Base-by-base conservation (phyloP, 2,113 vertebrate species). In the Clupea harengus region DNA sequence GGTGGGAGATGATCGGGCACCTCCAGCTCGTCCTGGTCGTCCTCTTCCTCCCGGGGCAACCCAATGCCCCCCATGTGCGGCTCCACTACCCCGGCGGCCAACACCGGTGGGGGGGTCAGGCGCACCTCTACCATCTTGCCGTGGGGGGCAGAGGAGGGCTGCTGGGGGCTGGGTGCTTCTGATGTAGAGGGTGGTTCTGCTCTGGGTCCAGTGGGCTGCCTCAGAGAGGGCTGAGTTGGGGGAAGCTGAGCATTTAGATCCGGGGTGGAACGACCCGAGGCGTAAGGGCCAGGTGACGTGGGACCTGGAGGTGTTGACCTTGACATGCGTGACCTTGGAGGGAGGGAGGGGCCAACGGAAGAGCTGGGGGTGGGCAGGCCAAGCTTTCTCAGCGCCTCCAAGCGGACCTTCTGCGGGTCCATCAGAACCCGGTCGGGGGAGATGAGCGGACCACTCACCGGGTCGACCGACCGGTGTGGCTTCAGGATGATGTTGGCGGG, bases 401-500 rank as follows among this genome's bases (percentile, higher is more conserved):
- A 90, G 0, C 89, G 95, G 2, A 96, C 93, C 85, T 90, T 96
- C 81, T 96, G 4, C 0, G 82, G 47, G 0, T 97, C 95, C 1
- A 88, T 46, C 11, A 84, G 1, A 47, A 82, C 1, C 72, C 85
- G 81, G 25, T 94, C 92, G 46, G 84, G 64, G 1, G 87, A 11
- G 2, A 91, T 45, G 17, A 81, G 39, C 0, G 83, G 10, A 83
- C 45, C 83, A 10, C 57, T 82, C 45, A 78, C 72, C 9, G 72
- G 2, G 0, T 28, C 87, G 13, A 90, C 18, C 5, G 81, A 50
- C 81, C 94, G 96, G 89, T 96, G 95, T 82, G 93, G 96, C 88
- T 96, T 98, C 83, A 98, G 88, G 67, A 97, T 85, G 17, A 99
- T 99, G 85, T 97, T 97, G 0, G 97, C 91, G 0, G 98, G 97